phyloP scores from a whole-genome alignment of 2,113 vertebrate species.

The Pterophyllum scalare region DNA sequence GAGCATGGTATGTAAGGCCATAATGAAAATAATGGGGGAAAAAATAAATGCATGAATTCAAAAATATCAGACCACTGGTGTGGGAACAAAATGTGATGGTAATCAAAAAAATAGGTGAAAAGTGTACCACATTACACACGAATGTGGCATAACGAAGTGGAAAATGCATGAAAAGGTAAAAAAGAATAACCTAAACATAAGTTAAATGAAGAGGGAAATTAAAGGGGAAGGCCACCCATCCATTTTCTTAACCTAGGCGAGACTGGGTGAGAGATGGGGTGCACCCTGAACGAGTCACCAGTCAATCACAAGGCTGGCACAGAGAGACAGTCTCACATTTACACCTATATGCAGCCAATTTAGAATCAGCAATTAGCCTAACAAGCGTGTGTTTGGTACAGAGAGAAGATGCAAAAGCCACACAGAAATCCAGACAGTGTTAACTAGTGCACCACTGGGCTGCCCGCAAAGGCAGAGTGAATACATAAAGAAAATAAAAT shows the following conservation, averaged over 20 bases:
- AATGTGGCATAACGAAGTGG: neutral
- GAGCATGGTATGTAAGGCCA: neutral
- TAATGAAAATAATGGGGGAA: accelerated
- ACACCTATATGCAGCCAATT: neutral
- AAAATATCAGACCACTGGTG: too few species aligned
- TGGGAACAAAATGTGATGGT: neutral
- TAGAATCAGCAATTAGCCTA: neutral
- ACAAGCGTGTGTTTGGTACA: neutral
- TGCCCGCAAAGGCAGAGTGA: too few species aligned
- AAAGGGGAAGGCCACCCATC: neutral
- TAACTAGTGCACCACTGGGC: neutral
- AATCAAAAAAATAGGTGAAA: neutral
- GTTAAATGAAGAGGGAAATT: neutral
- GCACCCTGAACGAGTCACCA: neutral
- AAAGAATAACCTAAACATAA: neutral
- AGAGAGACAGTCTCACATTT: neutral
- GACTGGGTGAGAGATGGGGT: neutral
- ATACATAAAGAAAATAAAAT: too few species aligned
- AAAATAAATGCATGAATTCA: neutral
- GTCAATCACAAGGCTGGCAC: neutral
- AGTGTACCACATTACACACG: neutral
- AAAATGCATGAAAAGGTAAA: neutral
- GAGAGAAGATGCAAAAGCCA: neutral
- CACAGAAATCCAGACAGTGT: too few species aligned
- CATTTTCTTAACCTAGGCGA: neutral